phyloP scores from a whole-genome alignment of 2,888 invertebrate species.

The Leucoma salicis region DNA sequence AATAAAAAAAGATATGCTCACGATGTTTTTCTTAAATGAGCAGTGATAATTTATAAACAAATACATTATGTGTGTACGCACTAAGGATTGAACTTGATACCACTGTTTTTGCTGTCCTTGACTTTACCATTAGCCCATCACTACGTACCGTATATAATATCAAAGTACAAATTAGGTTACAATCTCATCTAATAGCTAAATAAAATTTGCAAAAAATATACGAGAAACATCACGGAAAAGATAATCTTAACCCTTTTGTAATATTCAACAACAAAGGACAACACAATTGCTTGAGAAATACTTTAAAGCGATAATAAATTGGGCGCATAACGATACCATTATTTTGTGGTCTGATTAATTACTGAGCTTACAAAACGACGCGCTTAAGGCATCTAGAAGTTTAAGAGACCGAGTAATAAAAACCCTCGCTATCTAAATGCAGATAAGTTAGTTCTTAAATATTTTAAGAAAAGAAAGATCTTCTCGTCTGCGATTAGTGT shows the following conservation, averaged over 20 bases:
- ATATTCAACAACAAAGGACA: slow-evolving; percentile 52
- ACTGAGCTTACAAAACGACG: slow-evolving; percentile 29
- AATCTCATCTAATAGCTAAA: neutral
- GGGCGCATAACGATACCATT: slow-evolving; percentile 45
- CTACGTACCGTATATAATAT: too few relatives aligned
- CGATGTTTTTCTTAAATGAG: too few relatives aligned
- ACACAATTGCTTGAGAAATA: slow-evolving; percentile 44
- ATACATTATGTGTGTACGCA: too few relatives aligned
- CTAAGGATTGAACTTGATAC: too few relatives aligned
- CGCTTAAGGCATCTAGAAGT: slow-evolving; percentile 23
- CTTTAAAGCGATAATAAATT: slow-evolving; percentile 54
- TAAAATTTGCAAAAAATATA: neutral
- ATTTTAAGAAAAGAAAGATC: slow-evolving; percentile 9
- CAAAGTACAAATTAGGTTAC: neutral
- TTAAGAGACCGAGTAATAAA: slow-evolving; percentile 23
- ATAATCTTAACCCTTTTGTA: slow-evolving; percentile 45
- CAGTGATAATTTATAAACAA: too few relatives aligned
- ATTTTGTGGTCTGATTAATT: slow-evolving; percentile 48
- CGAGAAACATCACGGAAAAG: slow-evolving; percentile 21
- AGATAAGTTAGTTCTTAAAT: slow-evolving; percentile 21
- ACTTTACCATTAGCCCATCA: too few relatives aligned
- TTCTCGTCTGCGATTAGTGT: too few relatives aligned
- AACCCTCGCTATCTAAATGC: slow-evolving; percentile 16
- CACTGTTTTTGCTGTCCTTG: too few relatives aligned
- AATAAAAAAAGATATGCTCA: too few relatives aligned